Percentiles rank a stretch among this genome's conserved stretches.
Conservation (phyloP, 2,797 vertebrate genomes). For the Argyrosomus regius region DNA sequence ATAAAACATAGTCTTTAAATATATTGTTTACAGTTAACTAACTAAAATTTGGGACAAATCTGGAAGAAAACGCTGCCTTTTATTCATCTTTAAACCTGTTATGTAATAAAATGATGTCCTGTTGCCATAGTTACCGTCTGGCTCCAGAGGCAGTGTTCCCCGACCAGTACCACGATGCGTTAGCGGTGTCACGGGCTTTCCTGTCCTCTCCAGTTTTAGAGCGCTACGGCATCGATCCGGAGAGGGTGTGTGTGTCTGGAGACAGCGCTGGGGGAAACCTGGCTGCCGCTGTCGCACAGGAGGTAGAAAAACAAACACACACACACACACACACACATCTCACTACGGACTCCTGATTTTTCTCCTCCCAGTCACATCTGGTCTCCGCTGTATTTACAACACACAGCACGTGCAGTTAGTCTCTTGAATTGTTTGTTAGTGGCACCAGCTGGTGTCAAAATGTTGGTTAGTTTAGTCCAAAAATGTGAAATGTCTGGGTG, state of each 20-base stretch:
- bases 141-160: conserved; percentile 93
- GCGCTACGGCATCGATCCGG: conserved; percentile 87
- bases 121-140: conserved; percentile 90
- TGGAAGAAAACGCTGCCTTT: neutral
- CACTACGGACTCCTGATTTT: neutral
- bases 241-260: conserved; percentile 91
- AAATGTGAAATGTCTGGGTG: too few species aligned
- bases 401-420: neutral
- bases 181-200: conserved; percentile 89
- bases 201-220: conserved; percentile 86
- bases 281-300: conserved; percentile 92
- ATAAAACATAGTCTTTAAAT: neutral
- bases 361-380: too few species aligned
- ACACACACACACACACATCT: neutral
- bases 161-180: conserved; percentile 89
- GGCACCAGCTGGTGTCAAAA: neutral
- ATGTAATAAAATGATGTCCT: neutral
- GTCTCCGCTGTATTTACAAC: too few species aligned
- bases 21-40: neutral
- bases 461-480: too few species aligned
- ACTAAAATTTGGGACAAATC: neutral
- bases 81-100: neutral
- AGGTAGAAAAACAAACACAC: conserved; percentile 82
- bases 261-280: conserved; percentile 97
- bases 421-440: neutral